phyloP scores from a whole-genome alignment of 30 jellyfish, hydroid and myxozoan species.

The Aurelia aurita complex sp. Pacific region DNA sequence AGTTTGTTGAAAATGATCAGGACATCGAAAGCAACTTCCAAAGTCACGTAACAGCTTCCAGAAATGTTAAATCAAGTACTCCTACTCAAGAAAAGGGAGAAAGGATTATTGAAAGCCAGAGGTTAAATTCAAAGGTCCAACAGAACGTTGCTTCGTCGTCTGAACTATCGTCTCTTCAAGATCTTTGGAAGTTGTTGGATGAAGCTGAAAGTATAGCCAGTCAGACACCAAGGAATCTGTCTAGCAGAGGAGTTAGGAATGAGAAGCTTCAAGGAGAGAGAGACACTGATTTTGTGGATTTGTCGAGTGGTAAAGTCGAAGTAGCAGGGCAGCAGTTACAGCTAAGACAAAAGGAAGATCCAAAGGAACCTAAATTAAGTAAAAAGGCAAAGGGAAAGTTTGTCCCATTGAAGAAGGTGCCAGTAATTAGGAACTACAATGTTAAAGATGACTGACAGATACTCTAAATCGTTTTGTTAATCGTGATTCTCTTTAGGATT shows the following conservation, averaged over 20 bases:
- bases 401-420: constrained; percentile 12
- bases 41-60: too few species aligned
- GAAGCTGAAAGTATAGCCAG: constrained; percentile 64
- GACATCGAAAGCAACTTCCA: neutral
- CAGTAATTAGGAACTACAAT: constrained; percentile 49
- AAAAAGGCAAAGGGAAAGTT: constrained; percentile 57
- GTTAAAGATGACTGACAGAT: constrained; percentile 20
- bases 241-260: constrained; percentile 5
- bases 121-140: too few species aligned
- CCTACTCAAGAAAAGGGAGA: neutral
- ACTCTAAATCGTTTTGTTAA: too few species aligned
- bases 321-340: constrained; percentile 34
- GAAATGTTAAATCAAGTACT: neutral
- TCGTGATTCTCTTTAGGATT: too few species aligned
- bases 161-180: constrained; percentile 65
- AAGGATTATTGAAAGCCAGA: neutral
- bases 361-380: constrained; percentile 34
- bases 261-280: neutral
- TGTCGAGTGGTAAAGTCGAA: constrained; percentile 5
- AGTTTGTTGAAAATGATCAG: neutral
- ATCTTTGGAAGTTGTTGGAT: constrained; percentile 76
- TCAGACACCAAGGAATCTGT: constrained; percentile 62
- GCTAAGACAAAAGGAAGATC: constrained; percentile 7
- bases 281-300: neutral
- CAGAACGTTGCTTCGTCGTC: constrained; percentile 58